Evolutionary conservation across 1,140 invertebrate species (phyloP).

Genomic region (Neotoxoptera formosana): DNA sequence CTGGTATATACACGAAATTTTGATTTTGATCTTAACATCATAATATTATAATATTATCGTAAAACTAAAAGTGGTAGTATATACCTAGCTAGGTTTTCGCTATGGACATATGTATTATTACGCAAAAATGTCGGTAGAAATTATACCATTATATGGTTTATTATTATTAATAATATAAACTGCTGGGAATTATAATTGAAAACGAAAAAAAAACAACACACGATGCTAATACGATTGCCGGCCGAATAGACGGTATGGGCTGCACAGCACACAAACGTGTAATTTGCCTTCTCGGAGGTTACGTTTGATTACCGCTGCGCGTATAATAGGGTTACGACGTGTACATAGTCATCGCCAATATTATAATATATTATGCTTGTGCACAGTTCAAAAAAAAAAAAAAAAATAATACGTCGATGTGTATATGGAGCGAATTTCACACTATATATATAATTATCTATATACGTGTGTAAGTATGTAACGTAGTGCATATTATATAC

Average conservation of each 20-base stretch:
- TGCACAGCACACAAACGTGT: neutral
- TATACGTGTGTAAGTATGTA: neutral
- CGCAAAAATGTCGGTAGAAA: neutral
- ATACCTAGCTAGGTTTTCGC: neutral
- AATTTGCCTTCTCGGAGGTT: neutral
- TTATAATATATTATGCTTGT: neutral
- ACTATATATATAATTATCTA: neutral
- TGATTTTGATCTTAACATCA: no score
- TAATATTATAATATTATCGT: no score
- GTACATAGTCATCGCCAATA: neutral
- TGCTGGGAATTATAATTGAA: neutral
- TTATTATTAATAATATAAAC: neutral
- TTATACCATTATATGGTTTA: neutral
- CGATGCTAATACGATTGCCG: neutral
- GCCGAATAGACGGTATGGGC: neutral
- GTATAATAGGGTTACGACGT: neutral
- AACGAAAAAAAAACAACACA: neutral
- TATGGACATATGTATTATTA: neutral
- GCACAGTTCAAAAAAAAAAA: neutral
- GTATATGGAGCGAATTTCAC: neutral
- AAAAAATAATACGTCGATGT: neutral
- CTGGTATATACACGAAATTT: no score
- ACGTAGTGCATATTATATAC: neutral
- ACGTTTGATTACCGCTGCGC: neutral
- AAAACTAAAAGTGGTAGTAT: no score